Base-by-base conservation (phyloP, 2,797 vertebrate species). In the Danionella dracula region DNA sequence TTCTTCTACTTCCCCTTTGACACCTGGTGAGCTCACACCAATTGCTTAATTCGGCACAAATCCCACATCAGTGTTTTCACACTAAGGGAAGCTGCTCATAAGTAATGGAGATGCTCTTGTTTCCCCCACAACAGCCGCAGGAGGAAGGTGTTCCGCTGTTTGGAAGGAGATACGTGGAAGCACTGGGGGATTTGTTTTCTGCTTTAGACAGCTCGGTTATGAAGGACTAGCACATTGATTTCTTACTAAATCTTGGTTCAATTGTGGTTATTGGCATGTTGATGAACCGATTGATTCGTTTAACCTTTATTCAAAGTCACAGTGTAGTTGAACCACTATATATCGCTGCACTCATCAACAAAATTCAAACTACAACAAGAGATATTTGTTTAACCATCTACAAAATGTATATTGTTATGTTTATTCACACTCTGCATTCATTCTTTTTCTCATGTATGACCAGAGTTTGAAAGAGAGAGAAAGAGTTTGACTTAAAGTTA, bases 21-120 rank as follows among this genome's bases (percentile, higher is more conserved):
- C 67, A 45, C 46, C 12, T 54, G 7, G 29, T 55, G 55, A 46
- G 58, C 32, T 42, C 5, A 51, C 42, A 73, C 59, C 69, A 73
- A 73, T 68, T 27, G 38, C 62, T 45, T 8, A 16, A 44, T 27
- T 56, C 62, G 41, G 38, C 71, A 68, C 63, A 61, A 73, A 71
- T 71, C 68, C 48, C 54, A 48, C 55, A 58, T 29, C 57, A 53
- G 20, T 68, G 57, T 32, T 68, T 69, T 71, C 29, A 49, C 46
- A 73, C 38, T 31, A 61, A 46, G 51, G 46, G 31, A 48, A 66
- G 51, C 29, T 21, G 1, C 32, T 46, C 9, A 23, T 42, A 41
- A 13, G 60, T 51, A 63, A 21, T 54, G 10, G 40, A 45, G 49
- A 42, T 4, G 27, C 23, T 34, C 31, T 46, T 10, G 34, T 48